Evolutionary conservation across 2,888 invertebrate genomes (phyloP), one percentile per base, ranked within the genome.

Genomic region (Folsomia candida): DNA sequence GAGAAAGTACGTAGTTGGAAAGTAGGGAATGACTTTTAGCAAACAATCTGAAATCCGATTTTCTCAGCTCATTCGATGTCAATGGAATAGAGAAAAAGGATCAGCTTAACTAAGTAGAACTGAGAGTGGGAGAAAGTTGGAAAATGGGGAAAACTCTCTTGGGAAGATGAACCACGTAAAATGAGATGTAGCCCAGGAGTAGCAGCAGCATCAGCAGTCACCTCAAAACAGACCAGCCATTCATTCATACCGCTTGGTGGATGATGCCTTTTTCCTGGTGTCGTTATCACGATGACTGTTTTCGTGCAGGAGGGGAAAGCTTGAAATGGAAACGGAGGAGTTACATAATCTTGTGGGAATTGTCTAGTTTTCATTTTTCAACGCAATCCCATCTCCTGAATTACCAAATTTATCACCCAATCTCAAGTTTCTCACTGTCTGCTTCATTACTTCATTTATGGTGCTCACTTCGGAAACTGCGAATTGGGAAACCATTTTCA

Each of bases 1-100:
- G 37, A 37, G 37, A 37, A 37, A 37, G 14, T 37, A 37, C 24
- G 60, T 26, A 58, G 51, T 59, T n/a, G 37, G 37, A 14, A 37
- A 14, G 14, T 9, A 58, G 24, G 62, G 62, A 67, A 70, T 70
- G 61, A 70, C 65, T 61, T 70, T 70, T 61, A 70, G 59, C 70
- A 70, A 70, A 70, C 70, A 70, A 70, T 67, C 70, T 67, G 27
- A 51, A 67, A 62, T 62, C 60, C 54, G 66, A 69, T 69, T 69
- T 69, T 25, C 64, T 64, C 64, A 51, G 24, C 64, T 64, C 51
- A 64, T 51, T 51, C 64, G 22, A 64, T 64, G 37, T 47, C 37
- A 37, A 37, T 37, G 37, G 37, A 37, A 37, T 37, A 37, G 37
- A 37, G 14, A 37, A 37, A 37, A 14, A 37, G 37, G 37, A 37